These are phyloP conservation scores for Vespertilio murinus DNA, from an alignment of 2,797 vertebrate species.

Conservation along the genomic window DNA sequence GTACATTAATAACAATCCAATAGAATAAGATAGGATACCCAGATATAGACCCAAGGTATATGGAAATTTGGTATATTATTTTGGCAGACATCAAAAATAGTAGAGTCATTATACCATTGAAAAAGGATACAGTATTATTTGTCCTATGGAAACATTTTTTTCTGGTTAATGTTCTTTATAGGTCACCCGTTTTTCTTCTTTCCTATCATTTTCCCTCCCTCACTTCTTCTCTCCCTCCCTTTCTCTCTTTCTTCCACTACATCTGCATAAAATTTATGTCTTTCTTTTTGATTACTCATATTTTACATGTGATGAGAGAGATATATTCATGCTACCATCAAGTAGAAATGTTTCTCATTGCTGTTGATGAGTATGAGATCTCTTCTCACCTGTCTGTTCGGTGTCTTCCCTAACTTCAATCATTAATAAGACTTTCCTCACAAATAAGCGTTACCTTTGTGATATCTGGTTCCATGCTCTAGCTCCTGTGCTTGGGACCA, in stretches of 20 bases:
- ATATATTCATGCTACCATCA: not conserved
- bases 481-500: not conserved
- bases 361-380: not conserved
- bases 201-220: not conserved
- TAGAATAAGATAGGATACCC: not conserved
- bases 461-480: not conserved
- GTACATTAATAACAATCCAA: not conserved
- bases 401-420: not conserved
- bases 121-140: no score
- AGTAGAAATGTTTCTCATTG: not conserved
- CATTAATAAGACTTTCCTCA: not conserved
- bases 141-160: not conserved
- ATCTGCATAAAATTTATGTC: not conserved
- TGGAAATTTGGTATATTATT: not conserved
- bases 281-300: not conserved
- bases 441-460: not conserved
- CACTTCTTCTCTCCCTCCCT: no score
- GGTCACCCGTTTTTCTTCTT: no score
- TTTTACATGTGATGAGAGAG: not conserved
- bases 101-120: not conserved
- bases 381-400: not conserved
- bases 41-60: not conserved
- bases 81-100: not conserved
- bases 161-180: not conserved
- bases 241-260: no score